A percentile compares a stretch with the other conserved stretches of the same genome.
These are phyloP conservation scores for Euproctis similis DNA, from an alignment of 2,888 invertebrate species.

Conservation along the genomic window DNA sequence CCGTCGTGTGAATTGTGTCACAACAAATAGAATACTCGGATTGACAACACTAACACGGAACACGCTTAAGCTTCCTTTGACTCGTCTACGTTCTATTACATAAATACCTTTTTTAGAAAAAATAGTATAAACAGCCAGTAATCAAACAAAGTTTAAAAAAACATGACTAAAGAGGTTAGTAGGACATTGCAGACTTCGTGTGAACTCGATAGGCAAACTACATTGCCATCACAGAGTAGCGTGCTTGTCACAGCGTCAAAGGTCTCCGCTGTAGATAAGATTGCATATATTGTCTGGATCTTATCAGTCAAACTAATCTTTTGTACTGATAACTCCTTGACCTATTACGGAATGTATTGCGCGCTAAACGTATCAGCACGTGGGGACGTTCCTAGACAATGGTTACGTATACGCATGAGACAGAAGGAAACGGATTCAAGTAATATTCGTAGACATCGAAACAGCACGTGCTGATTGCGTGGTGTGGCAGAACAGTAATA, in stretches of 20 bases:
- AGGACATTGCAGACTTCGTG: constrained; percentile 34
- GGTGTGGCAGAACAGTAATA: constrained; percentile 15
- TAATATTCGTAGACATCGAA: constrained; percentile 24
- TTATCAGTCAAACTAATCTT: constrained; percentile 34
- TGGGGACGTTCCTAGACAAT: background rate
- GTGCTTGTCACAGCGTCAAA: constrained; percentile 20
- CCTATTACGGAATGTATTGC: constrained; percentile 48
- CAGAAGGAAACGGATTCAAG: constrained; percentile 22
- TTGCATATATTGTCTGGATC: constrained; percentile 30
- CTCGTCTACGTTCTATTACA: too few species aligned
- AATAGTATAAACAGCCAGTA: background rate
- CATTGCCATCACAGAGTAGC: constrained; percentile 13
- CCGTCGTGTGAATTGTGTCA: too few species aligned
- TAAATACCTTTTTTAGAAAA: background rate
- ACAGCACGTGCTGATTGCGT: constrained; percentile 28
- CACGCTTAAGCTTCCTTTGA: too few species aligned
- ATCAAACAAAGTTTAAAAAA: constrained; percentile 1
- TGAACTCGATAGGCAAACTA: constrained; percentile 9
- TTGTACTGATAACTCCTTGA: constrained; percentile 43
- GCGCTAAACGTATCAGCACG: constrained; percentile 28
- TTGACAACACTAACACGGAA: too few species aligned
- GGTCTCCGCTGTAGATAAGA: constrained; percentile 33
- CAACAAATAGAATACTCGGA: too few species aligned
- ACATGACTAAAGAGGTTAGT: constrained; percentile 45
- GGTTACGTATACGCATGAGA: constrained; percentile 22